Conservation (phyloP, 1,140 invertebrate genomes). For the Pseudoatta argentina region DNA sequence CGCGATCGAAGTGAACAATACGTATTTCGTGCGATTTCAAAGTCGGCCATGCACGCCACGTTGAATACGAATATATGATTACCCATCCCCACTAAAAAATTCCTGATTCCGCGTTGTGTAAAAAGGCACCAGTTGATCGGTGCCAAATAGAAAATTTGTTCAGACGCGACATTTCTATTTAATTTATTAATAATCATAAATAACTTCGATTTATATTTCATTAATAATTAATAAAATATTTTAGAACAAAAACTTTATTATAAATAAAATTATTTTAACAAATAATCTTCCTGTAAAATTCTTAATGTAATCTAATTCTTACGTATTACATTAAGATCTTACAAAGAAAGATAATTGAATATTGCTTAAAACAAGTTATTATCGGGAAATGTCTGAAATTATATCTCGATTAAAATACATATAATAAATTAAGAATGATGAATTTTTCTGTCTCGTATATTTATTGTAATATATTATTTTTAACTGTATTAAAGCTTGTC, state of each 20-base stretch:
- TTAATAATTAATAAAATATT: background rate
- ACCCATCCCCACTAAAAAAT: conserved; percentile 22
- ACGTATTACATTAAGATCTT: background rate
- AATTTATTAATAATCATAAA: too few species aligned
- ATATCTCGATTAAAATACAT: background rate
- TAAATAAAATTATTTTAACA: background rate
- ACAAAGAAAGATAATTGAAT: background rate
- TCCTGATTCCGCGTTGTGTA: background rate
- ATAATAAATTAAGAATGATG: background rate
- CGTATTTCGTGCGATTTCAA: conserved; percentile 51
- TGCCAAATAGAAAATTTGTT: background rate
- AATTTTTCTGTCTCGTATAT: background rate
- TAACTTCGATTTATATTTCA: background rate
- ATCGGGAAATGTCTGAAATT: background rate
- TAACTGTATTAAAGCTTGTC: background rate
- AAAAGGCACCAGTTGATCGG: background rate
- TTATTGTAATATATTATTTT: background rate
- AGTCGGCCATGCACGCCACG: conserved; percentile 29
- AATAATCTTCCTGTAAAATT: background rate
- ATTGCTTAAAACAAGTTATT: background rate
- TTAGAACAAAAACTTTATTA: background rate
- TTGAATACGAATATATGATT: conserved; percentile 37
- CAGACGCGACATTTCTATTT: background rate
- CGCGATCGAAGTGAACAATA: conserved; percentile 54
- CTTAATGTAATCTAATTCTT: background rate